These are phyloP conservation scores for Lasioglossum leucozonium DNA, from an alignment of 2,888 invertebrate genomes.

Conservation along the genomic window DNA sequence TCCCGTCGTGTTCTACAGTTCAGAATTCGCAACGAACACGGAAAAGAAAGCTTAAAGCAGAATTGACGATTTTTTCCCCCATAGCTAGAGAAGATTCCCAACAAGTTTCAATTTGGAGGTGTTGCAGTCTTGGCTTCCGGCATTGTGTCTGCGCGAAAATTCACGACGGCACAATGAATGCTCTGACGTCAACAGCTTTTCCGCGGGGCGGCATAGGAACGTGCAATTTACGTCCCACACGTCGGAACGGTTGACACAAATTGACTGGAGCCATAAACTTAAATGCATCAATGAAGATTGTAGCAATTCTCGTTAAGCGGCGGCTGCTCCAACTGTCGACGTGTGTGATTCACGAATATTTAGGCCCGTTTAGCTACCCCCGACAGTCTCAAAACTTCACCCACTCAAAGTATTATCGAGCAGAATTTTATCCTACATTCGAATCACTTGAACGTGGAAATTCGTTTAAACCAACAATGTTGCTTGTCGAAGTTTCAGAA, in stretches of 20 bases:
- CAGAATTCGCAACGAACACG: background rate
- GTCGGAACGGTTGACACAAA: slow-evolving; percentile 32
- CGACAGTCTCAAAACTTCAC: background rate
- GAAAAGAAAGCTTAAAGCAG: background rate
- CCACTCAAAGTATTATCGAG: too few relatives aligned
- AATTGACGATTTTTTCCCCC: background rate
- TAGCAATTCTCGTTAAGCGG: slow-evolving; percentile 19
- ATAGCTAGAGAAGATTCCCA: background rate
- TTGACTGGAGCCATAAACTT: slow-evolving; percentile 35
- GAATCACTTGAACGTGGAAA: background rate
- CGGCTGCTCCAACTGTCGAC: background rate
- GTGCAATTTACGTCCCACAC: slow-evolving; percentile 39
- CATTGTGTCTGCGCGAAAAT: background rate
- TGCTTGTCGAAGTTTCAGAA: fast-evolving
- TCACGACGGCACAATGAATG: background rate
- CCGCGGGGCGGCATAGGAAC: background rate
- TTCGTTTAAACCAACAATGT: background rate
- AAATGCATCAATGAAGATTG: slow-evolving; percentile 32
- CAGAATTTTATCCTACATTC: background rate
- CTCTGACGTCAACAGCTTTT: slow-evolving; percentile 30
- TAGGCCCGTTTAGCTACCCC: background rate
- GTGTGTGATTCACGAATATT: background rate
- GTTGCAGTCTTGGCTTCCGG: background rate
- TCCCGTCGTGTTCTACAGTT: background rate
- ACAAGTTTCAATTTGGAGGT: background rate